Conservation (phyloP, 1,140 invertebrate species). For the Anoplophora glabripennis region DNA sequence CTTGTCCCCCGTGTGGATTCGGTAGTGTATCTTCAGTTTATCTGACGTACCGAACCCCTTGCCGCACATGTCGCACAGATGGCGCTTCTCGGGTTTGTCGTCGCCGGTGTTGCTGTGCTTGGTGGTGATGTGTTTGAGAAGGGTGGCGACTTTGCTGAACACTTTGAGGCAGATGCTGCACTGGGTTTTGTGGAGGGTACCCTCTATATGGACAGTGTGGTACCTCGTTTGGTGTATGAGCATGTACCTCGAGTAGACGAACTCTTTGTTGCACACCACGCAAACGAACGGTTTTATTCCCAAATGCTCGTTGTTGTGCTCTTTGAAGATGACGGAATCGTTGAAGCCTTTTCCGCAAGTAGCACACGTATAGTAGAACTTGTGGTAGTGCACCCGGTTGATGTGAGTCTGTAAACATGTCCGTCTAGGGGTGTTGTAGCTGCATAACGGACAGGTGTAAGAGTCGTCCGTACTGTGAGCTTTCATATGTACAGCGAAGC, state of each 20-base stretch:
- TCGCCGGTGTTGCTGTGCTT: conserved; percentile 46
- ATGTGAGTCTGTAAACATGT: conserved; percentile 36
- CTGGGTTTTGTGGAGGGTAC: conserved; percentile 36
- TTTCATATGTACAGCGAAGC: conserved; percentile 34
- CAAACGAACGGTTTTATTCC: conserved; percentile 67
- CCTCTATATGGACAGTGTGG: conserved; percentile 48
- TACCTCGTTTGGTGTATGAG: conserved; percentile 47
- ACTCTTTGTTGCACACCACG: conserved; percentile 60
- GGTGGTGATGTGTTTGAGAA: conserved; percentile 55
- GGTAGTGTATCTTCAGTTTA: conserved; percentile 61
- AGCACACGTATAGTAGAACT: conserved; percentile 51
- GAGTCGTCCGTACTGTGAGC: conserved; percentile 25
- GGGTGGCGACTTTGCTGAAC: conserved; percentile 48
- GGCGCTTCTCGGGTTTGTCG: conserved; percentile 30
- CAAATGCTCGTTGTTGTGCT: conserved; percentile 64
- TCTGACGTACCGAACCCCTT: conserved; percentile 57
- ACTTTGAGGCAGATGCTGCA: conserved; percentile 50
- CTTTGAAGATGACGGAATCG: conserved; percentile 40
- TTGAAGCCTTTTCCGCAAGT: conserved; percentile 54
- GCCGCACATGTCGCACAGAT: conserved; percentile 47
- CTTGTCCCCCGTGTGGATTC: conserved; percentile 56
- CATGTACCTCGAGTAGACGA: conserved; percentile 46
- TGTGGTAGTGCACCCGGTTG: conserved; percentile 38
- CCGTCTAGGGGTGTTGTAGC: conserved; percentile 30
- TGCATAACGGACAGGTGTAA: conserved; percentile 35